Base-by-base conservation (phyloP, 2,113 vertebrate genomes). In the Casuarius casuarius region DNA sequence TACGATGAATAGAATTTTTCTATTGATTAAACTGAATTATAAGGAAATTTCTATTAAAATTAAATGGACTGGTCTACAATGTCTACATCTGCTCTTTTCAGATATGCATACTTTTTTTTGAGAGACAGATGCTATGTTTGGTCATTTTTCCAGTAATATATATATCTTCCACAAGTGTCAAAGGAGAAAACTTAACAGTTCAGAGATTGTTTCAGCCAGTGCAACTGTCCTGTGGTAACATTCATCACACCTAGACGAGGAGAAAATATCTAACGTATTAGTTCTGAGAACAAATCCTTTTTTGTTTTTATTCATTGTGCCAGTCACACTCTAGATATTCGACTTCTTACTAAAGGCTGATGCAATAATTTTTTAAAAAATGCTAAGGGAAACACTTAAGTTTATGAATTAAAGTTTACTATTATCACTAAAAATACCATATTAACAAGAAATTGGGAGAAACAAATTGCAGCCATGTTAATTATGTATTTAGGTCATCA, bases 391-490 rank as follows among this genome's bases (percentile, higher is more conserved):
- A 84, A 78, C 17, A 19, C 8, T 5, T 44, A 42, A 70, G 8
- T 25, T 59, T 54, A 20, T 0, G 0, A n/a, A 17, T 19, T 38
- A 29, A 59, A 86, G 23, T 15, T 59, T 78, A 42, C 42, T 11
- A 11, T 0, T 1, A 72, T 10, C 8, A 2, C 35, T 58, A 80
- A 44, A 86, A 91, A 29, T 1, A 58, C 11, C 26, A 5, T 2
- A 52, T 38, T 12, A 42, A 46, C 2, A 4, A 2, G 3, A 66
- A 78, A 76, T 0, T 33, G 46, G 35, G 51, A 88, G 51, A 31
- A 77, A 12, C 12, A n/a, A 7, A 2, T 1, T 10, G 38, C 61
- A 82, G 66, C 5, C 31, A 25, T 3, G 54, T 33, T 40, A 56
- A 82, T 40, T 26, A 52, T 3, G 20, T 31, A 10, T 49, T 38